phyloP scores from a whole-genome alignment of 2,888 invertebrate genomes.

The Pseudeuparius sepicola region DNA sequence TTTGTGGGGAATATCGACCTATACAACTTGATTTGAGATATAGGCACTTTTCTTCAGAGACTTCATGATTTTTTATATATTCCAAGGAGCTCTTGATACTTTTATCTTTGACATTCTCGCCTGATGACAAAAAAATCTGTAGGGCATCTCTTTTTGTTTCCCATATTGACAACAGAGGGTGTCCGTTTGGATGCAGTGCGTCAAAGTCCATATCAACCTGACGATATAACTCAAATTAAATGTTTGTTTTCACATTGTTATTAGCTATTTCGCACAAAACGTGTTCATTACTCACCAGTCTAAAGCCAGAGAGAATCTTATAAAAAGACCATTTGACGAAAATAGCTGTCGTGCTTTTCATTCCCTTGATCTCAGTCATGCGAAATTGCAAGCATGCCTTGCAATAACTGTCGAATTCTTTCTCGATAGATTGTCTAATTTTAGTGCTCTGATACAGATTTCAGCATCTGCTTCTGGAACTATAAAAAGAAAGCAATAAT shows the following conservation, averaged over 20 bases:
- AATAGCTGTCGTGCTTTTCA: constrained; percentile 7
- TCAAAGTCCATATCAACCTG: constrained; percentile 11
- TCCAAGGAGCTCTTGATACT: constrained; percentile 4
- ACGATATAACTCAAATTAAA: constrained; percentile 1
- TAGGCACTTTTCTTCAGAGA: constrained; percentile 7
- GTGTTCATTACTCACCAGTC: constrained; percentile 8
- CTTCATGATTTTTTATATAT: constrained; percentile 3
- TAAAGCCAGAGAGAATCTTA: constrained; percentile 6
- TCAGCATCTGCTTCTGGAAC: constrained; percentile 9
- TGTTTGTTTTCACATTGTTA: not conserved
- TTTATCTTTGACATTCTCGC: constrained; percentile 4
- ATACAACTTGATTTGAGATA: too few species aligned
- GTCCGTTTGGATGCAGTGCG: constrained; percentile 4
- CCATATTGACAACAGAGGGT: constrained; percentile 6
- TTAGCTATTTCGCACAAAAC: not conserved
- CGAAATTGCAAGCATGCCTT: constrained; percentile 9
- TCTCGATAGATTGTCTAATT: too few species aligned
- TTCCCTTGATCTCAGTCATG: constrained; percentile 4
- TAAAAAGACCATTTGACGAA: constrained; percentile 10
- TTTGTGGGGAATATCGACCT: too few species aligned
- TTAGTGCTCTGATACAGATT: too few species aligned
- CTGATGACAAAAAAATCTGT: constrained; percentile 2
- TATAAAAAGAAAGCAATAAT: constrained; percentile 4
- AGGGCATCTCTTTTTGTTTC: not conserved
- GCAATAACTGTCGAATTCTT: too few species aligned